Conservation (phyloP, 2,113 vertebrate genomes). For the Acrocephalus arundinaceus region DNA sequence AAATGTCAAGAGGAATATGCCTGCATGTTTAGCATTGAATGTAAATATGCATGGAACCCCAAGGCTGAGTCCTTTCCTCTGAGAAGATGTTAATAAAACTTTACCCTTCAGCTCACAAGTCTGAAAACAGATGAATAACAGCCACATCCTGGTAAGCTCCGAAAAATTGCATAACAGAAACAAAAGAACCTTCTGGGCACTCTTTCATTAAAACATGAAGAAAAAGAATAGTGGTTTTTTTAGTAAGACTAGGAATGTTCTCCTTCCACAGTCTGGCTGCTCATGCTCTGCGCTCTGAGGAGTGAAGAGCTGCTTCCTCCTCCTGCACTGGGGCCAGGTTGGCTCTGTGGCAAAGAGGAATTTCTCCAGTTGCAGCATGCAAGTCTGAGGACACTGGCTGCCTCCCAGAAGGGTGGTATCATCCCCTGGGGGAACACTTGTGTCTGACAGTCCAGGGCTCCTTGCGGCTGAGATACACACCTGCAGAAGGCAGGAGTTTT, state of each 20-base stretch:
- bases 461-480: background rate
- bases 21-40: background rate
- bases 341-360: background rate
- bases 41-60: slow-evolving; percentile 19
- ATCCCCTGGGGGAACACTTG: background rate
- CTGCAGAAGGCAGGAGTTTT: background rate
- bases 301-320: background rate
- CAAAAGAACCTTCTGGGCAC: background rate
- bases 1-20: slow-evolving; percentile 5
- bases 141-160: background rate
- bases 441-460: background rate
- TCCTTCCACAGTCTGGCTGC: background rate
- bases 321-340: background rate
- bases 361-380: background rate
- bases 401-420: background rate
- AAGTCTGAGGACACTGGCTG: background rate
- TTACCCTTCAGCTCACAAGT: background rate
- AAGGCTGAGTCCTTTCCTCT: background rate
- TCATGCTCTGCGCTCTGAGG: accelerated
- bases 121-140: background rate
- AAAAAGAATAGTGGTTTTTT: background rate
- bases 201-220: background rate
- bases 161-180: background rate
- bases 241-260: background rate
- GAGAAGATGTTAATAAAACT: background rate